These are phyloP conservation scores for Aculops lycopersici DNA, from an alignment of 1,140 invertebrate species.

Conservation along the genomic window DNA sequence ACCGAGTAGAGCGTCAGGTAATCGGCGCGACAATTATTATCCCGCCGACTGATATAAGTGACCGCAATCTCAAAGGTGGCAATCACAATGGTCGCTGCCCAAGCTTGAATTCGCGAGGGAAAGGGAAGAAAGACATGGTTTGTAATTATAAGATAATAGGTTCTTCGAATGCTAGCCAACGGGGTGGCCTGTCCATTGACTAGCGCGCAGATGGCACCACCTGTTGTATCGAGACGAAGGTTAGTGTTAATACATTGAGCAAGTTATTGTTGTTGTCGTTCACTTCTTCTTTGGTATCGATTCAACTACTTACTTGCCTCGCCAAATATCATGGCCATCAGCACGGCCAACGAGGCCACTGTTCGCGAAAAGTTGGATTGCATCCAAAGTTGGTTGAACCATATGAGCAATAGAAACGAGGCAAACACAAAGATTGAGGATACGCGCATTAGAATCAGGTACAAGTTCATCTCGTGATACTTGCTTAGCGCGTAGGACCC, in stretches of 20 bases:
- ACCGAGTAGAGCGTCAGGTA: slow-evolving; percentile 21
- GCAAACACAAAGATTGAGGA: slow-evolving; percentile 6
- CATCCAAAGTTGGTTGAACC: slow-evolving; percentile 6
- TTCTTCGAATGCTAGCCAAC: slow-evolving; percentile 6
- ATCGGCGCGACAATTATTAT: neutral
- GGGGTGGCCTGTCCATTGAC: neutral
- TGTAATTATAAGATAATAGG: slow-evolving; percentile 6
- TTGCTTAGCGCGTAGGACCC: slow-evolving; percentile 21
- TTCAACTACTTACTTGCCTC: slow-evolving; percentile 2
- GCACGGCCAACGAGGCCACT: slow-evolving; percentile 6
- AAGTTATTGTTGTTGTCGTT: too few relatives aligned
- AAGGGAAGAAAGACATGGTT: slow-evolving; percentile 10
- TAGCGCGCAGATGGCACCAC: slow-evolving; percentile 5
- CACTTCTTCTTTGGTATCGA: too few relatives aligned
- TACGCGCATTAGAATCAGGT: slow-evolving; percentile 1
- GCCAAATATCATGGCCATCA: slow-evolving; percentile 7
- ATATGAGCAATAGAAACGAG: slow-evolving; percentile 6
- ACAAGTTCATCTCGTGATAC: slow-evolving; percentile 13
- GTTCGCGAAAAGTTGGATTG: slow-evolving; percentile 4
- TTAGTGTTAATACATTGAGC: too few relatives aligned
- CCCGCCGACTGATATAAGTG: neutral
- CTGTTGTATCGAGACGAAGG: too few relatives aligned
- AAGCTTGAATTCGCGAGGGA: slow-evolving; percentile 5
- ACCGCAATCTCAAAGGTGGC: slow-evolving; percentile 2
- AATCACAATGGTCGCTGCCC: slow-evolving; percentile 4